Conservation (phyloP, 2,888 invertebrate genomes). For the Drosophila pseudotalamancana region DNA sequence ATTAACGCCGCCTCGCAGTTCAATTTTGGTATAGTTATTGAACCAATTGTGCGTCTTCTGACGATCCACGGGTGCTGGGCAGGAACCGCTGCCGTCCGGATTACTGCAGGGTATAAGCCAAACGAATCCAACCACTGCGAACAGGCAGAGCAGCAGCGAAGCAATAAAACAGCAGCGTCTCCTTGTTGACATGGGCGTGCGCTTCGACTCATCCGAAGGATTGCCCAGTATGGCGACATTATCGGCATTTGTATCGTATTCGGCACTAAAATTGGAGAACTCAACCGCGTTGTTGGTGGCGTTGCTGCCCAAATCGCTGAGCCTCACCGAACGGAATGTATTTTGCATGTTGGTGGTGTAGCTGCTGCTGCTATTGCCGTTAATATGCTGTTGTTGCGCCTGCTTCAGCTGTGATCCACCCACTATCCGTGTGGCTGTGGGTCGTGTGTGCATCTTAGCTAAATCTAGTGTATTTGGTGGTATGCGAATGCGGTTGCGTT, state of each 20-base stretch:
- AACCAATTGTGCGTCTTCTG: constrained; percentile 89
- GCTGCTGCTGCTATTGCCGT: constrained; percentile 51
- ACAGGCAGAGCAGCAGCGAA: constrained; percentile 89
- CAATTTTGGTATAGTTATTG: constrained; percentile 88
- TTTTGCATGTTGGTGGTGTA: constrained; percentile 81
- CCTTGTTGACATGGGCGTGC: constrained; percentile 87
- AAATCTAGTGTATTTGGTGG: constrained; percentile 71
- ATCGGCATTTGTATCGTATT: constrained; percentile 83
- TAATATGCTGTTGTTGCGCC: constrained; percentile 43
- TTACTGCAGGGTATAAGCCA: constrained; percentile 90
- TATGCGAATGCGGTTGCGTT: constrained; percentile 67
- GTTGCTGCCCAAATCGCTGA: constrained; percentile 72
- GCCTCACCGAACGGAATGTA: constrained; percentile 82
- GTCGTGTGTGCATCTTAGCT: constrained; percentile 51
- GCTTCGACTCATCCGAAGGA: constrained; percentile 84
- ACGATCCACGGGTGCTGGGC: constrained; percentile 86
- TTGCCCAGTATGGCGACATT: constrained; percentile 83
- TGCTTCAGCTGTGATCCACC: constrained; percentile 44
- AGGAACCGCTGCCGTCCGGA: constrained; percentile 86
- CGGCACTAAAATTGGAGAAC: constrained; percentile 81
- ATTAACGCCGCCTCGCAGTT: constrained; percentile 89
- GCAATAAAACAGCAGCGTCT: constrained; percentile 89
- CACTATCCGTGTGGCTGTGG: constrained; percentile 48
- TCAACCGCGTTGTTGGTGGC: constrained; percentile 61
- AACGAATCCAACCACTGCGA: constrained; percentile 89